These are phyloP conservation scores for Scarus forsteni DNA, from an alignment of 2,797 vertebrate species.

Conservation along the genomic window DNA sequence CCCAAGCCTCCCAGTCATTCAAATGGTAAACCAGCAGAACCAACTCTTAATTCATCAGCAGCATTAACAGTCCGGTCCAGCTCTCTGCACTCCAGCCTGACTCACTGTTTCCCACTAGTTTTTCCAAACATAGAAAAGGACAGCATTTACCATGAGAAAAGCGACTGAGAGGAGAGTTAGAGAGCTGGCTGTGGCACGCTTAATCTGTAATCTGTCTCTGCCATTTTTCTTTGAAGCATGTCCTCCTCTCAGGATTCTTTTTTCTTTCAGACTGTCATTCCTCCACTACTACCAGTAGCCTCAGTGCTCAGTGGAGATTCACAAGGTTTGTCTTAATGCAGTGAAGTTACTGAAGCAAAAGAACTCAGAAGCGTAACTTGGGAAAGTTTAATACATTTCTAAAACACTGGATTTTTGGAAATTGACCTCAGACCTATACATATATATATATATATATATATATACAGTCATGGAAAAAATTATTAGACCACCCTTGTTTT, in stretches of 20 bases:
- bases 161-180: conserved; percentile 71
- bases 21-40: conserved; percentile 81
- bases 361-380: neutral
- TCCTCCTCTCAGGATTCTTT: conserved; percentile 44
- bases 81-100: conserved; percentile 80
- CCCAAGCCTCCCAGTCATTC: conserved; percentile 82
- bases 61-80: conserved; percentile 85
- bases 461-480: too few relatives aligned
- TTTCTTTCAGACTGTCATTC: neutral
- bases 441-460: too few relatives aligned
- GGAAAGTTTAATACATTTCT: too few relatives aligned
- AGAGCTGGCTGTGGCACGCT: conserved; percentile 79
- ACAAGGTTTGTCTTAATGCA: neutral
- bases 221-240: conserved; percentile 65
- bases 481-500: too few relatives aligned
- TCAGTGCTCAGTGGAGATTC: neutral
- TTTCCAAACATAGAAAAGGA: conserved; percentile 73
- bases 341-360: neutral
- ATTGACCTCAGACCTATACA: too few relatives aligned
- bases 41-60: conserved; percentile 78
- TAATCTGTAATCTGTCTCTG: conserved; percentile 80
- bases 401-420: too few relatives aligned
- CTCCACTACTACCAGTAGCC: conserved; percentile 6
- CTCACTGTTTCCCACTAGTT: conserved; percentile 87
- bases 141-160: conserved; percentile 81